phyloP scores from a whole-genome alignment of 35 echinoderm and acorn worm species.

The Strongylocentrotus purpuratus region DNA sequence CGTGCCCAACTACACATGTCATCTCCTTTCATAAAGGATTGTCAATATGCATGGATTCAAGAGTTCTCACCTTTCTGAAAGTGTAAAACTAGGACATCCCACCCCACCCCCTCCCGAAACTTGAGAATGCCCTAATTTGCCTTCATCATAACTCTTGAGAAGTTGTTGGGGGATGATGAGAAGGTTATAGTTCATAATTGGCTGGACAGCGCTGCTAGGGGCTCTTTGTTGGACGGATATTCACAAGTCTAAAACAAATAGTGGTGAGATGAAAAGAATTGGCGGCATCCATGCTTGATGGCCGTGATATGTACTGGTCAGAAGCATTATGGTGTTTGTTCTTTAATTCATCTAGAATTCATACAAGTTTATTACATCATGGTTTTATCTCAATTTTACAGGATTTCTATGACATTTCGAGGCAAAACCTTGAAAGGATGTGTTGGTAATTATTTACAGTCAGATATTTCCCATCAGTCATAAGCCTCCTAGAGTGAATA shows the following conservation, averaged over 20 bases:
- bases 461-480: no score
- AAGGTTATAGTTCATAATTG: not conserved
- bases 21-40: not conserved
- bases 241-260: not conserved
- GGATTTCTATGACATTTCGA: no score
- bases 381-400: no score
- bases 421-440: no score
- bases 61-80: not conserved
- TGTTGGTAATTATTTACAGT: no score
- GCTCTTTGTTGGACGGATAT: not conserved
- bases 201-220: not conserved
- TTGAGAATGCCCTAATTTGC: not conserved
- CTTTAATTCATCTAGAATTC: not conserved
- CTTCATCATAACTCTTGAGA: not conserved
- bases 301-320: not conserved
- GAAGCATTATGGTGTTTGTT: not conserved
- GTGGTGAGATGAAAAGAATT: not conserved
- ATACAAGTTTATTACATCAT: not conserved
- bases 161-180: not conserved
- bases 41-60: constrained; percentile 1
- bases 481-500: no score
- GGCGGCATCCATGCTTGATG: not conserved
- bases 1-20: no score
- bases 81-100: not conserved
- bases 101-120: not conserved